Conservation (phyloP, 64 coral and sea anemone species). For the Montipora efflorescens region DNA sequence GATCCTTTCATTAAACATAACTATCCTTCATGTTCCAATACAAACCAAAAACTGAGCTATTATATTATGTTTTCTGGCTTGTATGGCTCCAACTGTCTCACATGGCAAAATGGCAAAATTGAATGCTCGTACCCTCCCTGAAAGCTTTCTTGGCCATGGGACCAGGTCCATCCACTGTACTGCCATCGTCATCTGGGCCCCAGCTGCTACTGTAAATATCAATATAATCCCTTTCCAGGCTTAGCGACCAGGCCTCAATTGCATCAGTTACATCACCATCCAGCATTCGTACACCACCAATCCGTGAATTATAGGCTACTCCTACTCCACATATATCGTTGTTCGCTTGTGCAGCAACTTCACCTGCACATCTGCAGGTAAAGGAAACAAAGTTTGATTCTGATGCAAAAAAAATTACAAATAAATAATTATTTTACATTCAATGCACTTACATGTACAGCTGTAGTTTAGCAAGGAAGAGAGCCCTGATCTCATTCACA, state of each 20-base stretch:
- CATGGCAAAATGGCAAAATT: not conserved
- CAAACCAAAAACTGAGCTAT: too few species aligned
- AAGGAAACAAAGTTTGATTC: not conserved
- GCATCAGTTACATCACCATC: slow-evolving; percentile 98
- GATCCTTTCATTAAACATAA: too few species aligned
- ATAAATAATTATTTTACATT: too few species aligned
- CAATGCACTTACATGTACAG: too few species aligned
- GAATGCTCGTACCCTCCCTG: slow-evolving; percentile 69
- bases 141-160: slow-evolving; percentile 85
- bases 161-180: slow-evolving; percentile 93
- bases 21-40: too few species aligned
- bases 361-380: slow-evolving; percentile 86
- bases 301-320: slow-evolving; percentile 93
- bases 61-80: too few species aligned
- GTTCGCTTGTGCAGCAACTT: slow-evolving; percentile 87
- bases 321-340: slow-evolving; percentile 92
- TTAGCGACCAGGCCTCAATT: slow-evolving; percentile 86
- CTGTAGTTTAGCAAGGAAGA: too few species aligned
- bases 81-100: too few species aligned
- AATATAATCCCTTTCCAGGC: slow-evolving; percentile 78
- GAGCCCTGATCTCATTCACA: too few species aligned
- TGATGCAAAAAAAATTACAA: too few species aligned
- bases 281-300: slow-evolving; percentile 96
- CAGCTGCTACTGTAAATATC: slow-evolving; percentile 99
- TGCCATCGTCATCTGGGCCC: slow-evolving; percentile 97